Base-by-base conservation (phyloP, 1,140 invertebrate species). In the Sesamia nonagrioides region DNA sequence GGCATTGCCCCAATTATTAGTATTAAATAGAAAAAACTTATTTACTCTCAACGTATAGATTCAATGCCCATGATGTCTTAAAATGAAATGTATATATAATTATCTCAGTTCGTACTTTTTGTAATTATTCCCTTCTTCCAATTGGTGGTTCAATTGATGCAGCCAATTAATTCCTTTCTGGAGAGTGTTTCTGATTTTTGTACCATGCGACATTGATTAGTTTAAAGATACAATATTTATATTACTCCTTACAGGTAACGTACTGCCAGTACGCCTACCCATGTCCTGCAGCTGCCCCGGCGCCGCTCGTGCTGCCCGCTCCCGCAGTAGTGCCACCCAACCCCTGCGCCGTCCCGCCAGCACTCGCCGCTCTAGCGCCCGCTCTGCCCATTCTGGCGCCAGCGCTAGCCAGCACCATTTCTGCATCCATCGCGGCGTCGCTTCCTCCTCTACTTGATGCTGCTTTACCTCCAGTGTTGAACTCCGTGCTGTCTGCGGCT, bases 371-470 rank as follows among this genome's bases (percentile, higher is more conserved):
- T 0, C 33, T 81, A 2, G 78, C 82, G 1, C 81, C 81, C 0
- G 58, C 74, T 0, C 52, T 87, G 21, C 81, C 84, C 1, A 68
- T 76, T 2, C 48, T 83, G 8, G 79, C 83, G 17, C 86, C 86
- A 1, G 33, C 82, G 0, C 81, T 91, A n/a, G 86, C 88, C 1
- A 77, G 79, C 9, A 84, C 84, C 4, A 78, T 89, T 15, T 86
- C 89, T 1, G 74, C 84, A 0, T 88, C 88, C 0, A 77, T 89
- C 13, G 82, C 86, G 0, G 86, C 88, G 4, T 83, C 87, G 0
- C 72, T 87, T 11, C 88, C 87, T 0, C 87, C 87, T 2, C 72
- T 89, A 21, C 60, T 89, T 7, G 83, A 88, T 56, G 85, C 86
- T 2, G 90, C 84, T 1, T 48, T 90, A 61, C 89, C 85, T 2